Base-by-base conservation (phyloP, 2,797 vertebrate genomes). In the Oryzias dopingdopingensis region DNA sequence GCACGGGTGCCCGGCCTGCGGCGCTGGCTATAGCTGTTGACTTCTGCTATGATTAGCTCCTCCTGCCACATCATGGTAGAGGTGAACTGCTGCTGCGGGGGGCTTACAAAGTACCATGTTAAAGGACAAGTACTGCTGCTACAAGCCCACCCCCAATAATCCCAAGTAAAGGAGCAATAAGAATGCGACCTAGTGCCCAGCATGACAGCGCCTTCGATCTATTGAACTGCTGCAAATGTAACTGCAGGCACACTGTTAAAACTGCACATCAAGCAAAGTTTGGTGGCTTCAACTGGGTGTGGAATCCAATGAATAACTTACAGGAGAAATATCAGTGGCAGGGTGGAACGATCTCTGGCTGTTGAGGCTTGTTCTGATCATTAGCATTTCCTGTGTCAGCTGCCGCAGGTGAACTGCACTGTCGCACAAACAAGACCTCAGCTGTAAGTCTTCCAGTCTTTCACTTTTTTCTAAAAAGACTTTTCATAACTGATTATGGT, bases 261-360 rank as follows among this genome's bases (percentile, higher is more conserved):
- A 79, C 45, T 67, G 80, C 81, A 78, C 79, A 80, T 79, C 67
- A 58, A 76, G 78, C 63, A 57, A 51, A 45, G 40, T 43, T 79
- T 60, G 69, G 16, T 70, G 62, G 60, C 73, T 81, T 81, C 40
- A 70, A 82, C 70, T 69, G 50, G 53, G 65, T 72, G 71, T 52
- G 76, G 62, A 84, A 86, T 82, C 68, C 84, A 82, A 77, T 85
- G 80, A 88, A 85, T 89, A 83, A 84, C 80, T 82, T 84, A 84
- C 80, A 77, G 67, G 72, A 82, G 77, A 84, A 82, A 86, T 83
- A 86, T 87, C 86, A 70, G 68, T 53, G 76, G 68, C 66, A 67
- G 64, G 70, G 70, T 55, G 67, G 2, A 40, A 43, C 2, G 8
- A 59, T 66, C 65, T 49, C 4, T 1, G 63, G 70, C 69, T 37